phyloP scores from a whole-genome alignment of 2,113 vertebrate species.

The Jaculus jaculus region DNA sequence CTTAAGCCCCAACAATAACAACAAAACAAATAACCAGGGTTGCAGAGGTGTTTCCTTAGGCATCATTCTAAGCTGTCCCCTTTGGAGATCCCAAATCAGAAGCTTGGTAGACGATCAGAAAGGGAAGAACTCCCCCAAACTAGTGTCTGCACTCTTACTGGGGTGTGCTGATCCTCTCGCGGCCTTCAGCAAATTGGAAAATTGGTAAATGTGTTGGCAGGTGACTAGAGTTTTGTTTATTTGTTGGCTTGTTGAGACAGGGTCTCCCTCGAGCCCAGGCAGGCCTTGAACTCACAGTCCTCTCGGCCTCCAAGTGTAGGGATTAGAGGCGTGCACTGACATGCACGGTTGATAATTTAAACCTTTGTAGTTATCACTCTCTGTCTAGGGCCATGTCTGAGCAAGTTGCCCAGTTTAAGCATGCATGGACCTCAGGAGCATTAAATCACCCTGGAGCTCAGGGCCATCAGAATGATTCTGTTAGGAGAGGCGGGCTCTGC shows the following conservation, averaged over 20 bases:
- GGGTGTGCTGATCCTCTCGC: background rate
- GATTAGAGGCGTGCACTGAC: background rate
- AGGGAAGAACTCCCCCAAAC: constrained; percentile 7
- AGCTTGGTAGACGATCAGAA: background rate
- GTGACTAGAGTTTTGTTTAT: background rate
- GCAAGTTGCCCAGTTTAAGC: background rate
- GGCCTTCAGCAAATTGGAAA: background rate
- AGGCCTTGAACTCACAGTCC: background rate
- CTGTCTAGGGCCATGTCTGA: background rate
- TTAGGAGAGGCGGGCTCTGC: background rate
- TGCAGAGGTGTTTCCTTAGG: background rate
- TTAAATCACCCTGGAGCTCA: background rate
- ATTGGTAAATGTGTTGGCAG: background rate
- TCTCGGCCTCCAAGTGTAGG: background rate
- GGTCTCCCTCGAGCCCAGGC: background rate
- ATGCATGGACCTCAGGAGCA: background rate
- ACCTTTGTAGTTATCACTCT: background rate
- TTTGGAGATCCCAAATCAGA: constrained; percentile 5
- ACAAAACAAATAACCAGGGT: background rate
- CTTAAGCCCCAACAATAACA: background rate
- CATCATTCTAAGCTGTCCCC: background rate
- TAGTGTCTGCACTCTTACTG: background rate
- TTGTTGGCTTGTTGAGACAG: background rate
- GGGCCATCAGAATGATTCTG: background rate
- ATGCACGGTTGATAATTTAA: background rate